Evolutionary conservation across 2,888 invertebrate species (phyloP).

Genomic region (Ornithoptera priamus): DNA sequence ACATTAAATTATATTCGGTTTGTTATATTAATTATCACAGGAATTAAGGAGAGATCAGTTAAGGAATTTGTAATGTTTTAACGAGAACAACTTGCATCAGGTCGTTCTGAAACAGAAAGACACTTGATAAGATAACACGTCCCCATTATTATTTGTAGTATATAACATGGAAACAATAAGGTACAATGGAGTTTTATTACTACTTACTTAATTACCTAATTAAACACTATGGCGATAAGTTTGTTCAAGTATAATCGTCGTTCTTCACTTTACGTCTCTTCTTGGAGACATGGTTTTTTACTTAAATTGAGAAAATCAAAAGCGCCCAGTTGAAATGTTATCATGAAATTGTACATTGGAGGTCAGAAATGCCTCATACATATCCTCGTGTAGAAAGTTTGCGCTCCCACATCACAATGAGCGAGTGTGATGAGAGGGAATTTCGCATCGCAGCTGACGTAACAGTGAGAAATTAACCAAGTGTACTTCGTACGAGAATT

Average conservation of each 20-base stretch:
- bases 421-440: conserved; percentile 18
- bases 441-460: conserved; percentile 20
- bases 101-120: too few relatives aligned
- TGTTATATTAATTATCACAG: background rate
- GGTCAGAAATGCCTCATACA: background rate
- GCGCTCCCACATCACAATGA: conserved; percentile 24
- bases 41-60: background rate
- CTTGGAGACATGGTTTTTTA: background rate
- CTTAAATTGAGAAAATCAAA: background rate
- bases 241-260: too few relatives aligned
- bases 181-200: too few relatives aligned
- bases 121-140: too few relatives aligned
- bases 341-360: background rate
- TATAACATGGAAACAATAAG: too few relatives aligned
- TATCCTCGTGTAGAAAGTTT: conserved; percentile 18
- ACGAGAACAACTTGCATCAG: too few relatives aligned
- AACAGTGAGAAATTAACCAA: conserved; percentile 19
- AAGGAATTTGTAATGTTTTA: background rate
- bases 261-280: too few relatives aligned
- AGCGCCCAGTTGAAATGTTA: background rate
- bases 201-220: too few relatives aligned
- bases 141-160: too few relatives aligned
- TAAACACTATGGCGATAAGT: too few relatives aligned
- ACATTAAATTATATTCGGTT: background rate
- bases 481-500: conserved; percentile 11